A percentile compares a stretch with the other conserved stretches of the same genome.
Conservation (phyloP, 2,113 vertebrate species). For the Stegastes partitus region DNA sequence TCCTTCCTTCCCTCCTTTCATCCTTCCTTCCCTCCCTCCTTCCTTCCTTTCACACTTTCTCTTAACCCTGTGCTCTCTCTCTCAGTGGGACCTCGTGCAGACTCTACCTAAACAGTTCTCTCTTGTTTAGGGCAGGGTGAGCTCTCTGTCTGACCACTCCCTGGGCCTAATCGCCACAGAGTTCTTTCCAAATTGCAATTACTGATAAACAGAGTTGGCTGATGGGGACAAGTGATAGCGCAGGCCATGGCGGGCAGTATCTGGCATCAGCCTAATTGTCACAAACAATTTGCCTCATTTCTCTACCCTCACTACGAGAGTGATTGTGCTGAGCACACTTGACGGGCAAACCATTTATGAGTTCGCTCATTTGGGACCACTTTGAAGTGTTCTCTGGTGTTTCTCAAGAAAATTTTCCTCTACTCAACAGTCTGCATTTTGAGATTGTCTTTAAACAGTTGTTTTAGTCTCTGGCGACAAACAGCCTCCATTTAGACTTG, state of each 20-base stretch:
- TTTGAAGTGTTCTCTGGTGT: slow-evolving; percentile 83
- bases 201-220: slow-evolving; percentile 84
- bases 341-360: slow-evolving; percentile 79
- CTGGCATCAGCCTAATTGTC: slow-evolving; percentile 89
- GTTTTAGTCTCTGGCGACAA: slow-evolving; percentile 64
- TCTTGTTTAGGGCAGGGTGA: slow-evolving; percentile 85
- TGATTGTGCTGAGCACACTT: slow-evolving; percentile 76
- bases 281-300: slow-evolving; percentile 83
- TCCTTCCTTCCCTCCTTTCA: slow-evolving; percentile 25
- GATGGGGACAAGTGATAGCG: slow-evolving; percentile 83
- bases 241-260: slow-evolving; percentile 75
- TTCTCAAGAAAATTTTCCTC: slow-evolving; percentile 65
- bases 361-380: slow-evolving; percentile 75
- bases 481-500: slow-evolving; percentile 54
- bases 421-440: slow-evolving; percentile 64
- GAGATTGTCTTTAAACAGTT: slow-evolving; percentile 79
- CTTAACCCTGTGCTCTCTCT: slow-evolving; percentile 17
- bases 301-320: slow-evolving; percentile 57
- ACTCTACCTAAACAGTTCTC: slow-evolving; percentile 79
- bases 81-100: slow-evolving; percentile 80
- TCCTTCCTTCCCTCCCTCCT: slow-evolving; percentile 34
- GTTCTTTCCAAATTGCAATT: slow-evolving; percentile 86
- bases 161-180: slow-evolving; percentile 78
- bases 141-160: slow-evolving; percentile 78
- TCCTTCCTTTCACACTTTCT: slow-evolving; percentile 51